These are phyloP conservation scores for Stichodactyla mertensii DNA, from an alignment of 64 coral and sea anemone genomes.

Conservation along the genomic window DNA sequence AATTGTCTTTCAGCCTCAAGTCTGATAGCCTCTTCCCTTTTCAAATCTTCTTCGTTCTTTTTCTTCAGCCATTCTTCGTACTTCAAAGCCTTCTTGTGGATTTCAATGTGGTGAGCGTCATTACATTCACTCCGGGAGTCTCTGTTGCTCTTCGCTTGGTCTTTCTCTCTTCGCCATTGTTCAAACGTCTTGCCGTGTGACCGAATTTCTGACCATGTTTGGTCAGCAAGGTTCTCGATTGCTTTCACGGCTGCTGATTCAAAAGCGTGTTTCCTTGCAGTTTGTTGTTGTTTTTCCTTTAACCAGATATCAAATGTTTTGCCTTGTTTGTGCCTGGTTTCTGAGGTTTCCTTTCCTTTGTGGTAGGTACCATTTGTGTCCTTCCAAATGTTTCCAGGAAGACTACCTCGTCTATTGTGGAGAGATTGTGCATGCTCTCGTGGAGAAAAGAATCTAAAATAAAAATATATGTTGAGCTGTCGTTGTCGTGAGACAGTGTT, in stretches of 20 bases:
- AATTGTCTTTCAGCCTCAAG: not conserved
- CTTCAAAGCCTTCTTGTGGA: not conserved
- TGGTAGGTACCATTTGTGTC: not conserved
- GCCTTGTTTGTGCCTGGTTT: not conserved
- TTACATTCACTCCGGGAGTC: not conserved
- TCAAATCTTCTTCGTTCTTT: not conserved
- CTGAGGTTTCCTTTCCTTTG: not conserved
- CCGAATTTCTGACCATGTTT: not conserved
- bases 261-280: not conserved
- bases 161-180: not conserved
- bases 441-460: not conserved
- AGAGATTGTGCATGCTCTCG: not conserved
- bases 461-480: not conserved
- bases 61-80: slow-evolving; percentile 4
- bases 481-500: not conserved
- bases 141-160: not conserved
- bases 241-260: not conserved
- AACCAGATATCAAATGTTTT: not conserved
- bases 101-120: not conserved
- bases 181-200: not conserved
- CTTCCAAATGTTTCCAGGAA: not conserved
- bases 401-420: not conserved
- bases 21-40: not conserved
- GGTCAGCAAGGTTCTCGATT: not conserved
- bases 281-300: not conserved